A percentile compares a stretch with the other conserved stretches of the same genome.
Evolutionary conservation across 2,888 invertebrate genomes (phyloP).

Genomic region (Thyatira batis): DNA sequence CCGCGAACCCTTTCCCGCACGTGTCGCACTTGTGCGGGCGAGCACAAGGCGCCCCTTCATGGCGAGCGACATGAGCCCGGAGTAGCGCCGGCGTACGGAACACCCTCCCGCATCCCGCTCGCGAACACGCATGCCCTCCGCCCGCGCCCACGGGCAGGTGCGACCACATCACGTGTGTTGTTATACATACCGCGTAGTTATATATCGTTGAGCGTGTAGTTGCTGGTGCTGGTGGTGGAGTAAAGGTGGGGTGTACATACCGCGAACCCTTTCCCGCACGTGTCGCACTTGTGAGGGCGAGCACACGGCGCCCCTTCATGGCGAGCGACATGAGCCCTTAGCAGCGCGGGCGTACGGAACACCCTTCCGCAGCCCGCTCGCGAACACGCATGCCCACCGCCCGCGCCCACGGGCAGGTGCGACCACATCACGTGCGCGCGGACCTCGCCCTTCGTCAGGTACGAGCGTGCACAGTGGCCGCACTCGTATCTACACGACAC

Average conservation of each 20-base stretch:
- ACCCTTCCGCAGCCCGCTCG: constrained; percentile 37
- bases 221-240: no score
- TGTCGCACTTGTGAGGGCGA: constrained; percentile 32
- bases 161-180: no score
- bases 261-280: constrained; percentile 46
- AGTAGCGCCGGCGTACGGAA: constrained; percentile 49
- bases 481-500: constrained; percentile 42
- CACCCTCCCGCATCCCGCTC: constrained; percentile 37
- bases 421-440: constrained; percentile 55
- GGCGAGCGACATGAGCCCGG: constrained; percentile 35
- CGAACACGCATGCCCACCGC: constrained; percentile 39
- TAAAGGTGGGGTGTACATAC: constrained; percentile 25
- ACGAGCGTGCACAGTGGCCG: constrained; percentile 48
- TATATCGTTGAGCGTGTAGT: no score
- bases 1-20: constrained; percentile 48
- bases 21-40: constrained; percentile 31
- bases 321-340: constrained; percentile 36
- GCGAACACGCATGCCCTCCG: background rate
- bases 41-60: constrained; percentile 23
- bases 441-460: constrained; percentile 54
- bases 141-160: no score
- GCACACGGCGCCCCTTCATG: constrained; percentile 24
- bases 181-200: no score
- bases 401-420: constrained; percentile 31
- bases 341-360: constrained; percentile 47